Conservation (phyloP, 2,888 invertebrate species). For the Trichopoda pennipes region DNA sequence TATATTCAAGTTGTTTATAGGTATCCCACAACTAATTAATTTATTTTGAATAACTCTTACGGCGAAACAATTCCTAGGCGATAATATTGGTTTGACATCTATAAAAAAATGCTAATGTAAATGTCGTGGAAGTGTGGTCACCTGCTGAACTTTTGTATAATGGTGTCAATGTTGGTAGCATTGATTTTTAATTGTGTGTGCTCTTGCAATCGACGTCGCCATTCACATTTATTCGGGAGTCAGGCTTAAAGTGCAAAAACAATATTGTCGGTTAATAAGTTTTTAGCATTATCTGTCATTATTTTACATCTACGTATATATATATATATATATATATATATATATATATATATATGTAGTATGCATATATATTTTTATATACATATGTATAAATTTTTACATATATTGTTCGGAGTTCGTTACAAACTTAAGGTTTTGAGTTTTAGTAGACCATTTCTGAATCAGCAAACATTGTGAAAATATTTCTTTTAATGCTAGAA, state of each 20-base stretch:
- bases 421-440: background rate
- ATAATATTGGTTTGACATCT: no score
- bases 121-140: no score
- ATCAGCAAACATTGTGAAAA: background rate
- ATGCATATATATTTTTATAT: no score
- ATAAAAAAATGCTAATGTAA: no score
- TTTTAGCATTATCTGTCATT: no score
- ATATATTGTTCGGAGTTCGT: background rate
- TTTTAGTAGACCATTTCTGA: background rate
- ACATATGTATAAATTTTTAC: background rate
- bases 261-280: background rate
- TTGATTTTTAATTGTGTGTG: slow-evolving; percentile 29
- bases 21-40: no score
- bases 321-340: background rate
- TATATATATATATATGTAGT: background rate
- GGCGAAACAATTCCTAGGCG: no score
- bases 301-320: no score
- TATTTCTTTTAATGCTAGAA: background rate
- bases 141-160: slow-evolving; percentile 6
- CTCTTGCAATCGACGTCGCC: slow-evolving; percentile 54
- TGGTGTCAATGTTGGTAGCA: slow-evolving; percentile 31
- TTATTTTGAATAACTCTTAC: no score
- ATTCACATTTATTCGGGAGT: slow-evolving; percentile 34
- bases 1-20: no score
- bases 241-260: background rate